Base-by-base conservation (phyloP, 2,888 invertebrate species). In the Dinocampus coccinellae region DNA sequence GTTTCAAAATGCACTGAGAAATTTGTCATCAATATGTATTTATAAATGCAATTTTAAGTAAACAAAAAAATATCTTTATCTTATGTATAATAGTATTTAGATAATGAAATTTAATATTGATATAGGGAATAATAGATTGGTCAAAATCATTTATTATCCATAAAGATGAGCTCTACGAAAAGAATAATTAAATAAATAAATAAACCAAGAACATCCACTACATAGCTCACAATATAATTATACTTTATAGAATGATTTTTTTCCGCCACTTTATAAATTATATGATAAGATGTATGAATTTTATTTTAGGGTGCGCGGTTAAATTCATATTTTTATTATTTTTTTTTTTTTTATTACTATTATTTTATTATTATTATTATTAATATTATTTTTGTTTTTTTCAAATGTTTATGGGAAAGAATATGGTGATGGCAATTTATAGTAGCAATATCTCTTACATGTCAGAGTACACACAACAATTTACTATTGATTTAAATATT, bases 11-110 rank as follows among this genome's bases (percentile, higher is more conserved):
- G 65, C 72, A 53, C 29, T 57, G 61, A 73, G 42, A 53, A 47
- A 69, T 68, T 69, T 66, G 69, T 76, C 60, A 66, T 76, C 47
- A 47, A n/a, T 16, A 47, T 75, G 75, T 78, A 78, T 77, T 76
- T 78, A 78, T 78, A 73, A 76, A 71, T 75, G 76, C 75, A 64
- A 57, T 75, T 67, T 65, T 69, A 67, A 69, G 66, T 66, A 58
- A 20, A 16, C 33, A n/a, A 58, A 13, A 33, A n/a, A n/a, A n/a
- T n/a, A n/a, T n/a, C 10, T 16, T 29, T 20, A 7, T 7, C n/a
- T 58, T 4, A 33, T 16, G 6, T 58, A 33, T 34, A 58, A 58
- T 33, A 22, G 2, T 24, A 22, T 16, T 16, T 34, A 33, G 1
- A 47, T 16, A 2, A 47, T 16, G 16, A 7, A 36, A 47, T 16